Percentiles rank a stretch among this genome's conserved stretches.
Conservation (phyloP, 2,888 invertebrate genomes). For the Sinhomidia bicolor region DNA sequence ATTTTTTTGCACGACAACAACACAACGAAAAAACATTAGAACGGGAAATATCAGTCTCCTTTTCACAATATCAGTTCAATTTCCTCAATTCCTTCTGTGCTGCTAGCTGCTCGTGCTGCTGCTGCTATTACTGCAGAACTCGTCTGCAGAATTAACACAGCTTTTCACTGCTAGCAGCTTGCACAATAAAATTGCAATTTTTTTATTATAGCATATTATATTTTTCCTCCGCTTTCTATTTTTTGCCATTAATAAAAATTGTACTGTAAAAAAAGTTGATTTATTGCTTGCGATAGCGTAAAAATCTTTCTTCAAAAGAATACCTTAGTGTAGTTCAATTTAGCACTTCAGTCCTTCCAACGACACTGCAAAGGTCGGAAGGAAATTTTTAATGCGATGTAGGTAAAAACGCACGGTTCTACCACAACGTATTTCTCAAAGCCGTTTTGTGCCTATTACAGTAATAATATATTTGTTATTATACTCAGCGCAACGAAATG, state of each 20-base stretch:
- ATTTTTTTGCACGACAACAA: neutral
- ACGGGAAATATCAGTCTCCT: constrained; percentile 5
- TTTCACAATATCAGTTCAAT: constrained; percentile 19
- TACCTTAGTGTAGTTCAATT: neutral
- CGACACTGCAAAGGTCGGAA: neutral
- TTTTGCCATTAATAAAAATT: neutral
- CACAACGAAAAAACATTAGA: neutral
- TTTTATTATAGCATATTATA: neutral
- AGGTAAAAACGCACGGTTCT: neutral
- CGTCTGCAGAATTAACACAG: constrained; percentile 1
- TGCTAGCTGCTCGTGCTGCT: neutral
- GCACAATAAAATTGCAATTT: neutral
- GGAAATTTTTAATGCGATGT: neutral
- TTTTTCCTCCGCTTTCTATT: neutral
- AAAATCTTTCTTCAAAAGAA: neutral
- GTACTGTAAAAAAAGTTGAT: neutral
- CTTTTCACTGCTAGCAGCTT: neutral
- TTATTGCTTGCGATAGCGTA: constrained; percentile 18
- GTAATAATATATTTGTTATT: neutral
- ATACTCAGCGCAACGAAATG: neutral
- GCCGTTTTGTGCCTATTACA: constrained; percentile 29
- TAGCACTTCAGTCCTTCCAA: constrained; percentile 9
- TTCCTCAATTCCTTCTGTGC: constrained; percentile 25
- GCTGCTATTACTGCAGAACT: constrained; percentile 9
- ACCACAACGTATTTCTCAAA: constrained; percentile 4